A percentile compares a stretch with the other conserved stretches of the same genome.
Evolutionary conservation across 2,797 vertebrate genomes (phyloP).

Genomic region (Cyprinodon diabolis): DNA sequence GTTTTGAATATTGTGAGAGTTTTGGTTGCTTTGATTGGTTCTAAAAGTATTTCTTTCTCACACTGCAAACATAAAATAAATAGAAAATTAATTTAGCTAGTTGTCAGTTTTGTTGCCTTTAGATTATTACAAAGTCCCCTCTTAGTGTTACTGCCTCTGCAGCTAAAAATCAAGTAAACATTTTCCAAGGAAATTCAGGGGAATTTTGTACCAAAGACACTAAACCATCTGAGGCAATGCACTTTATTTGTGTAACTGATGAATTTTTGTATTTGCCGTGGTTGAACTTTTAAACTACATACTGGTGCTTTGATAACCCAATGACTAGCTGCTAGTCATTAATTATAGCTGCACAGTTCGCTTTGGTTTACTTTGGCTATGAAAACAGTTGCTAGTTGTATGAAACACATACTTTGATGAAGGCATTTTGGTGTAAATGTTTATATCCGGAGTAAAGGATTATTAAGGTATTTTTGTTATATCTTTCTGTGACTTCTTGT

Average conservation of each 20-base stretch:
- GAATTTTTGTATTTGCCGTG: slow-evolving; percentile 19
- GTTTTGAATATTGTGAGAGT: no score
- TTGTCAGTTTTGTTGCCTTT: background rate
- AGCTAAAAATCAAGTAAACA: background rate
- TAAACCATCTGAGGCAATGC: slow-evolving; percentile 5
- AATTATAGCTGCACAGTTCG: background rate
- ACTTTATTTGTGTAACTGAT: slow-evolving; percentile 6
- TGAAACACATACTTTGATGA: background rate
- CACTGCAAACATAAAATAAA: background rate
- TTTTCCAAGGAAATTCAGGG: slow-evolving; percentile 4
- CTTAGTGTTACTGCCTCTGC: slow-evolving; percentile 5
- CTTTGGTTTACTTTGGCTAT: background rate
- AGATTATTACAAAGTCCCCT: background rate
- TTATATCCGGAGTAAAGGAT: background rate
- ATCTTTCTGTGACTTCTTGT: background rate
- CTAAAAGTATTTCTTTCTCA: background rate
- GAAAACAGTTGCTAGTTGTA: background rate
- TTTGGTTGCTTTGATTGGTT: background rate
- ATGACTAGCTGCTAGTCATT: background rate
- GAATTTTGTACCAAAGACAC: background rate
- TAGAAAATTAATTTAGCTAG: background rate
- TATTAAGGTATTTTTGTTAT: background rate
- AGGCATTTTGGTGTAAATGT: background rate
- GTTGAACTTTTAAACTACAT: slow-evolving; percentile 15
- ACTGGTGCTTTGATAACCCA: background rate